Percentiles rank a stretch among this genome's conserved stretches.
These are phyloP conservation scores for Muscicapa adusta DNA, from an alignment of 2,113 vertebrate genomes.

Conservation along the genomic window DNA sequence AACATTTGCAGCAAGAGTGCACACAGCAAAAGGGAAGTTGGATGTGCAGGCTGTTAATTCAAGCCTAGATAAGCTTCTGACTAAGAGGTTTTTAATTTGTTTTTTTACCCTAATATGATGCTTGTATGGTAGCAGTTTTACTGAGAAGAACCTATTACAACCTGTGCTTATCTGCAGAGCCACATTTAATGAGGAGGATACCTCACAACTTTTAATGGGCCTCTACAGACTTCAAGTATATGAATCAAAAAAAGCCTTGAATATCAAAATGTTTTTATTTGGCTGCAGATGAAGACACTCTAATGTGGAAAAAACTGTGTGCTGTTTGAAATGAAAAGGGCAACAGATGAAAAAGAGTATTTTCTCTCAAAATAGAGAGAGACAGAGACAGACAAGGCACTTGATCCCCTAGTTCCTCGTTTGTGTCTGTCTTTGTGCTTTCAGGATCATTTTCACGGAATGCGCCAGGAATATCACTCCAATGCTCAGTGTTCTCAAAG, in stretches of 20 bases:
- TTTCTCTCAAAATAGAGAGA: neutral
- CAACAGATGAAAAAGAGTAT: neutral
- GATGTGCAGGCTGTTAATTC: neutral
- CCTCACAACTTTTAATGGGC: neutral
- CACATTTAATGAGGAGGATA: neutral
- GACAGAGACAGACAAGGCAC: neutral
- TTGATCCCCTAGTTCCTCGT: accelerated
- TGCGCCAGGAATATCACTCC: neutral
- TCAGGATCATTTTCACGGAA: neutral
- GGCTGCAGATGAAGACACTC: neutral
- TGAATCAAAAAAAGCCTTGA: neutral
- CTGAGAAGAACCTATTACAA: neutral
- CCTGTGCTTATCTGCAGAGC: neutral
- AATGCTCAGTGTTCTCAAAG: neutral
- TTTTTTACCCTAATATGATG: neutral
- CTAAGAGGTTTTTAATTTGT: neutral
- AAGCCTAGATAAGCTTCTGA: conserved; percentile 33
- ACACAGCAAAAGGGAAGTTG: neutral
- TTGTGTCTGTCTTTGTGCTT: neutral
- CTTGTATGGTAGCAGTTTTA: neutral
- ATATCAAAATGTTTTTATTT: conserved; percentile 7
- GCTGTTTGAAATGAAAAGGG: neutral
- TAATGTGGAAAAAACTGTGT: neutral
- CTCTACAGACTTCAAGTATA: neutral
- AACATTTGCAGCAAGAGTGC: neutral